Evolutionary conservation across 2,888 invertebrate species (phyloP).

Genomic region (Lamellibrachia satsuma): DNA sequence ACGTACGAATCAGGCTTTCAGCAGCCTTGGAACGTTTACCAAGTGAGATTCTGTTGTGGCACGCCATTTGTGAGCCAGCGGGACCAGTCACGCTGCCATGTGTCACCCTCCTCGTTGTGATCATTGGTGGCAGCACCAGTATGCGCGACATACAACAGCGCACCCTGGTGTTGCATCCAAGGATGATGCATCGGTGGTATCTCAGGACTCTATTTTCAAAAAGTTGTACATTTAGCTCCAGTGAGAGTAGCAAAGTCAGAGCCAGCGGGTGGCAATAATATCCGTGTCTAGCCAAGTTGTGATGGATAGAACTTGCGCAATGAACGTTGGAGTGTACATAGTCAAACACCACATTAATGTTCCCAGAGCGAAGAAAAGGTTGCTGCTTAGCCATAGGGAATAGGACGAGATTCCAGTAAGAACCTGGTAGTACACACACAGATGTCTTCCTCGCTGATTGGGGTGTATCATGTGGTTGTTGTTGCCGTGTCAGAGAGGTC

Average conservation of each 20-base stretch:
- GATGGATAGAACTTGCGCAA: background rate
- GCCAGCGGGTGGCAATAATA: background rate
- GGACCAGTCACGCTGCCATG: background rate
- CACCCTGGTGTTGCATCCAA: background rate
- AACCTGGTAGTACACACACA: background rate
- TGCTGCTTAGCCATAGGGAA: background rate
- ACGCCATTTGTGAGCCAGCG: background rate
- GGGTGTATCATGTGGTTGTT: background rate
- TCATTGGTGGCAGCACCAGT: background rate
- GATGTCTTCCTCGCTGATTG: background rate
- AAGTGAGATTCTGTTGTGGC: conserved; percentile 10
- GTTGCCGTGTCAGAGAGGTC: background rate
- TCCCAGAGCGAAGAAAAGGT: background rate
- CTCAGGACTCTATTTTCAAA: conserved; percentile 8
- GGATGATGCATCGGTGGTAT: background rate
- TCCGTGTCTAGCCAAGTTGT: background rate
- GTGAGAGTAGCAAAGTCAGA: background rate
- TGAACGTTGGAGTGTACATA: background rate
- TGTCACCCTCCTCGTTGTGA: background rate
- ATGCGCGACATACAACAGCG: background rate
- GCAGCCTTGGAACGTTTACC: conserved; percentile 9
- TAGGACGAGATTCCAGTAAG: background rate
- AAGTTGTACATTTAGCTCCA: background rate
- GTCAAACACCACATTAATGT: background rate
- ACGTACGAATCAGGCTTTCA: background rate